Conservation (phyloP, 2,797 vertebrate species). For the Urocyon cinereoargenteus region DNA sequence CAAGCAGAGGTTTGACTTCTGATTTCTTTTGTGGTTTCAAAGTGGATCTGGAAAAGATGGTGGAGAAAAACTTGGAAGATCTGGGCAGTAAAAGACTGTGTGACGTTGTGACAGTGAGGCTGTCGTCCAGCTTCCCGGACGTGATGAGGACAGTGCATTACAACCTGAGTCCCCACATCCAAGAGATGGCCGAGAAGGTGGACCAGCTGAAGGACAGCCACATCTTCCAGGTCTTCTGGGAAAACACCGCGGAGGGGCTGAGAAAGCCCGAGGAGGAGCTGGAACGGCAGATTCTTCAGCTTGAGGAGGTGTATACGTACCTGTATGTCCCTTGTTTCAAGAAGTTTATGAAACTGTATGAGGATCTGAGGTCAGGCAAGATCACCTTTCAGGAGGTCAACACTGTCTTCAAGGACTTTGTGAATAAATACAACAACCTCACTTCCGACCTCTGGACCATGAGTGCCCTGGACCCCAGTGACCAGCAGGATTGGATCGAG, state of each 20-base stretch:
- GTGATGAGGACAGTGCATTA: conserved; percentile 86
- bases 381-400: conserved; percentile 91
- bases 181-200: conserved; percentile 85
- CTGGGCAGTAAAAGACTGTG: conserved; percentile 85
- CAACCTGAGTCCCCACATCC: conserved; percentile 85
- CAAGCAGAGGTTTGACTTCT: neutral
- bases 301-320: conserved; percentile 48
- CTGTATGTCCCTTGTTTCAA: conserved; percentile 87
- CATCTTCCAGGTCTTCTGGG: conserved; percentile 92
- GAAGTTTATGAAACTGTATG: conserved; percentile 86
- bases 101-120: conserved; percentile 86
- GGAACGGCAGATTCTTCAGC: neutral
- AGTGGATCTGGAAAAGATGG: conserved; percentile 89
- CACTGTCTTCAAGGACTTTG: conserved; percentile 88
- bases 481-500: conserved; percentile 88
- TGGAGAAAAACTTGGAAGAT: conserved; percentile 81
- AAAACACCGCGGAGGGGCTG: conserved; percentile 77
- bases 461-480: conserved; percentile 83
- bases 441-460: conserved; percentile 88
- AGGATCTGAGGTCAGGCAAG: conserved; percentile 88
- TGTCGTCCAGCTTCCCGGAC: rapidly evolving
- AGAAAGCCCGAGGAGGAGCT: neutral
- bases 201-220: conserved; percentile 88
- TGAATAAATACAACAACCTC: conserved; percentile 88
- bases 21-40: neutral